phyloP scores from a whole-genome alignment of 2,888 invertebrate genomes.

The Andrena praecox region DNA sequence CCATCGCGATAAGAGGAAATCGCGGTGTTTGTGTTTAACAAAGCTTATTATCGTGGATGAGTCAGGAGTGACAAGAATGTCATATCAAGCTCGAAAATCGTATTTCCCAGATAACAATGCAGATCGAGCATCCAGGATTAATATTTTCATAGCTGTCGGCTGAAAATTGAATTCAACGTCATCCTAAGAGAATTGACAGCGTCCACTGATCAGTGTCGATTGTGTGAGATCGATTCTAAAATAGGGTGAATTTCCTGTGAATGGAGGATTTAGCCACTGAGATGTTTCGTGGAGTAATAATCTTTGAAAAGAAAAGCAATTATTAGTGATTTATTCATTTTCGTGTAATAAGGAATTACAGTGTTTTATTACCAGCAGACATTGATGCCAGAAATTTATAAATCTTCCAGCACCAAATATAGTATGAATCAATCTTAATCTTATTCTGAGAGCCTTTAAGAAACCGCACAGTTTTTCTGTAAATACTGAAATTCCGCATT shows the following conservation, averaged over 20 bases:
- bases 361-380: too few species aligned
- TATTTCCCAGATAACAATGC: background rate
- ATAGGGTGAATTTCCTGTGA: background rate
- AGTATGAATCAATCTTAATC: too few species aligned
- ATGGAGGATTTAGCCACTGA: too few species aligned
- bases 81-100: conserved; percentile 30
- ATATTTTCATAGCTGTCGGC: conserved; percentile 45
- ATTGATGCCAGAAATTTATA: too few species aligned
- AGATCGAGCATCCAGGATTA: conserved; percentile 1
- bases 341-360: too few species aligned
- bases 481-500: too few species aligned
- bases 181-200: conserved; percentile 13
- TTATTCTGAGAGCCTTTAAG: too few species aligned
- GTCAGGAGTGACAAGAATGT: conserved; percentile 31
- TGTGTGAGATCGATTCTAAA: background rate
- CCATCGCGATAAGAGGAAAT: conserved; percentile 58
- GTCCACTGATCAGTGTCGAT: conserved; percentile 31
- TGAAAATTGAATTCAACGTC: conserved; percentile 21
- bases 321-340: too few species aligned
- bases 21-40: conserved; percentile 49
- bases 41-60: conserved; percentile 34
- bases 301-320: too few species aligned
- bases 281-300: too few species aligned
- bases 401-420: too few species aligned
- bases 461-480: too few species aligned